Percentiles rank a stretch among this genome's conserved stretches.
Conservation (phyloP, 1,140 invertebrate species). For the Hermetia illucens region DNA sequence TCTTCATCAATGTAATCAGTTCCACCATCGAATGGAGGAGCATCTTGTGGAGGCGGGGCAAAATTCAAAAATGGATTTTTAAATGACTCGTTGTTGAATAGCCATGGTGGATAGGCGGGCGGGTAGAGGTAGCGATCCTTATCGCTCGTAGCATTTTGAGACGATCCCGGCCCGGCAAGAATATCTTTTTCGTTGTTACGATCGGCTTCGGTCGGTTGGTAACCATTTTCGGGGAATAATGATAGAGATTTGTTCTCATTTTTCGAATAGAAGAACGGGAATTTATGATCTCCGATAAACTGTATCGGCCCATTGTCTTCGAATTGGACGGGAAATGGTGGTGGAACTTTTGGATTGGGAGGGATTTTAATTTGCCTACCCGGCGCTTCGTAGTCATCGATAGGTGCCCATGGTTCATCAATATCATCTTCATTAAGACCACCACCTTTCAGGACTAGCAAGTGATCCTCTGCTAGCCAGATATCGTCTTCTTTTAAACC, state of each 20-base stretch:
- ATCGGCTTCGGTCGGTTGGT: slow-evolving; percentile 10
- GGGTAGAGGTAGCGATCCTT: slow-evolving; percentile 20
- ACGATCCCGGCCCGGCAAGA: slow-evolving; percentile 27
- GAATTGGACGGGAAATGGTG: slow-evolving; percentile 77
- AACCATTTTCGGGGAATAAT: slow-evolving; percentile 12
- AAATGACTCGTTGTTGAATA: slow-evolving; percentile 22
- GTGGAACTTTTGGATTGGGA: slow-evolving; percentile 57
- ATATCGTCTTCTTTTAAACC: slow-evolving; percentile 72
- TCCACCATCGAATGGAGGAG: slow-evolving; percentile 15
- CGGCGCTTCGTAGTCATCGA: slow-evolving; percentile 69
- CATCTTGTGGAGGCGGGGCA: slow-evolving; percentile 35
- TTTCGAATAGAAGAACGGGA: slow-evolving; percentile 25
- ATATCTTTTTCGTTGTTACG: slow-evolving; percentile 19
- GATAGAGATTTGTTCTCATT: slow-evolving; percentile 17
- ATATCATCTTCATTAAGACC: slow-evolving; percentile 28
- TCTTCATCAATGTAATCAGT: slow-evolving; percentile 69
- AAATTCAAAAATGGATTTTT: slow-evolving; percentile 17
- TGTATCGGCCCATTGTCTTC: slow-evolving; percentile 54
- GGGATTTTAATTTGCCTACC: slow-evolving; percentile 65
- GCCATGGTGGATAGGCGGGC: slow-evolving; percentile 21
- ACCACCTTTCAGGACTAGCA: slow-evolving; percentile 69
- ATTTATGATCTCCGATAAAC: slow-evolving; percentile 32
- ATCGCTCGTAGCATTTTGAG: slow-evolving; percentile 14
- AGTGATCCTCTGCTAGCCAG: slow-evolving; percentile 77
- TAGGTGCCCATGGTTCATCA: slow-evolving; percentile 56